Evolutionary conservation across 2,888 invertebrate genomes (phyloP).

Genomic region (Drosophila paucipuncta): DNA sequence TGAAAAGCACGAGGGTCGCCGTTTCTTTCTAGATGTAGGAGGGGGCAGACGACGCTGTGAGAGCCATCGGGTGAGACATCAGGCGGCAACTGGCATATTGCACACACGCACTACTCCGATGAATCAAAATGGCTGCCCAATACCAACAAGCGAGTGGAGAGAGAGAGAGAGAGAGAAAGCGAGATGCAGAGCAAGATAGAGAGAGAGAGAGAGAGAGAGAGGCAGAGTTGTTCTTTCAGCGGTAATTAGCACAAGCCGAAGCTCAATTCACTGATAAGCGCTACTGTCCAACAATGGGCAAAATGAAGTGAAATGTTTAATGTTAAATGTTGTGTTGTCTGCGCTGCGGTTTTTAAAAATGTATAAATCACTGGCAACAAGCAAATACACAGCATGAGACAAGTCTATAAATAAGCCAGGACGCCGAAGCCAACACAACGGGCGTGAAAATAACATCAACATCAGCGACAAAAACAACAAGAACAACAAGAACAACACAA

Average conservation of each 20-base stretch:
- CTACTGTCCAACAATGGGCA: constrained; percentile 11
- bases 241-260: constrained; percentile 44
- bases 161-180: neutral
- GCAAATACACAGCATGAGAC: constrained; percentile 83
- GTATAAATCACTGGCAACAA: constrained; percentile 83
- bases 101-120: constrained; percentile 62
- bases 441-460: constrained; percentile 68
- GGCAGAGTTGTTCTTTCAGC: constrained; percentile 1
- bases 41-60: neutral
- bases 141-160: constrained; percentile 2
- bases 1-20: constrained; percentile 67
- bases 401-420: constrained; percentile 82
- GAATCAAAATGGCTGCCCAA: constrained; percentile 55
- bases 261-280: constrained; percentile 48
- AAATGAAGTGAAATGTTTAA: constrained; percentile 5
- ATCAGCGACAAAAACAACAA: constrained; percentile 29
- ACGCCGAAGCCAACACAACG: constrained; percentile 35
- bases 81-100: constrained; percentile 59
- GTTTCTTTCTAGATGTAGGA: constrained; percentile 12
- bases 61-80: constrained; percentile 1
- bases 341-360: constrained; percentile 80
- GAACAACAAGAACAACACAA: constrained; percentile 45
- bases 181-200: neutral
- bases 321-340: constrained; percentile 16
- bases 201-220: neutral